Percentiles rank a stretch among this genome's conserved stretches.
Conservation (phyloP, 2,888 invertebrate genomes). For the Dione juno region DNA sequence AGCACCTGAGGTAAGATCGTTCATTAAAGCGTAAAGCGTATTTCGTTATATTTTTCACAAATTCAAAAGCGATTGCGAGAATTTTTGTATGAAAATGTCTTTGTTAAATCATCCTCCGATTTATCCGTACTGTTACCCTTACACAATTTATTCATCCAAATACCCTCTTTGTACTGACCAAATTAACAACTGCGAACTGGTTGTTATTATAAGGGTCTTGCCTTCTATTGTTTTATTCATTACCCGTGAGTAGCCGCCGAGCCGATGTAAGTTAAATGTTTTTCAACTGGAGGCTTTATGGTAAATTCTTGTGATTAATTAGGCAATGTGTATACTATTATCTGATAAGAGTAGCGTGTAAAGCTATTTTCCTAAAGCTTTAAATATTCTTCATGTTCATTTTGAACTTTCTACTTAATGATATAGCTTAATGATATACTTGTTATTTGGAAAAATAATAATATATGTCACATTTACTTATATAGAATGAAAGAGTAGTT, state of each 20-base stretch:
- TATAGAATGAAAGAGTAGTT: no score
- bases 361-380: neutral
- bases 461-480: no score
- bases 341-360: neutral
- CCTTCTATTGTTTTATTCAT: conserved; percentile 29
- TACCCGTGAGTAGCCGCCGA: conserved; percentile 9
- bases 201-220: conserved; percentile 23
- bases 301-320: conserved; percentile 12
- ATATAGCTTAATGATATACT: no score
- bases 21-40: neutral
- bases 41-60: neutral
- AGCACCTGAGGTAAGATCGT: neutral
- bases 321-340: neutral
- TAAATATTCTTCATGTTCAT: neutral
- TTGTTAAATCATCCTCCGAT: conserved; percentile 12
- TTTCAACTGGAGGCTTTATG: conserved; percentile 11
- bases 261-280: conserved; percentile 19
- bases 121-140: conserved; percentile 1
- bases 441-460: no score
- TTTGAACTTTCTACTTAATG: no score
- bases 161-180: conserved; percentile 19
- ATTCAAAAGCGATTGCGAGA: neutral
- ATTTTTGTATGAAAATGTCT: conserved; percentile 20
- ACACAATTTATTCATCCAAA: conserved; percentile 15
- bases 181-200: conserved; percentile 22